phyloP scores from a whole-genome alignment of 2,797 vertebrate genomes.

The Megalops cyprinoides region DNA sequence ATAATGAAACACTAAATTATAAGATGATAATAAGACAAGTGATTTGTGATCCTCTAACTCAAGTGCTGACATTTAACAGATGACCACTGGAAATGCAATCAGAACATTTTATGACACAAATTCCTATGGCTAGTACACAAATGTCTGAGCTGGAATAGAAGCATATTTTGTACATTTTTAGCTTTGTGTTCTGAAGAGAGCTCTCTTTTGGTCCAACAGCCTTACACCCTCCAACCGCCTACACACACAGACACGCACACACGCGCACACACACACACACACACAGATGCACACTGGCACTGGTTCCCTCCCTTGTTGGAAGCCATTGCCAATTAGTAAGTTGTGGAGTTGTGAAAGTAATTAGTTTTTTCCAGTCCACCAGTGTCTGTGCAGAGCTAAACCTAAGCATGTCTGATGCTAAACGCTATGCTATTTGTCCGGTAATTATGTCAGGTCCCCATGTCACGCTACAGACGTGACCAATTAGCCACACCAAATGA shows the following conservation, averaged over 20 bases:
- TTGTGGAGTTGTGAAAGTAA: conserved; percentile 62
- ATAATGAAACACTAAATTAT: conserved; percentile 40
- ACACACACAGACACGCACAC: conserved; percentile 30
- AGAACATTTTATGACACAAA: conserved; percentile 21
- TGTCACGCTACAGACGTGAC: conserved; percentile 74
- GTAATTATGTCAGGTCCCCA: conserved; percentile 75
- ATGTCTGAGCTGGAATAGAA: conserved; percentile 29
- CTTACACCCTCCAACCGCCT: background rate
- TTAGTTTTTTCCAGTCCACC: conserved; percentile 70
- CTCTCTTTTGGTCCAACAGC: background rate
- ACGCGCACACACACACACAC: conserved; percentile 18
- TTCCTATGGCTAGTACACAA: conserved; percentile 18
- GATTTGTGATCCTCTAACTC: conserved; percentile 25
- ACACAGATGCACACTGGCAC: conserved; percentile 18
- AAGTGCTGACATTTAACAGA: conserved; percentile 34
- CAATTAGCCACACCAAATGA: conserved; percentile 72
- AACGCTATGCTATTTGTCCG: conserved; percentile 75
- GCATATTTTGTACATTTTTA: background rate
- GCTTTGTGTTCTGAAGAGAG: background rate
- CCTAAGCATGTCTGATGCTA: conserved; percentile 69
- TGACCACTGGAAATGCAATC: conserved; percentile 41
- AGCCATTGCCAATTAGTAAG: conserved; percentile 73
- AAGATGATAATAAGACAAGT: conserved; percentile 32
- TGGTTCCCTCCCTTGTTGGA: conserved; percentile 55
- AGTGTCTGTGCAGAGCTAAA: conserved; percentile 68